A percentile compares a stretch with the other conserved stretches of the same genome.
Evolutionary conservation across 2,797 vertebrate genomes (phyloP).

Genomic region (Amblyopsis hoosieri): DNA sequence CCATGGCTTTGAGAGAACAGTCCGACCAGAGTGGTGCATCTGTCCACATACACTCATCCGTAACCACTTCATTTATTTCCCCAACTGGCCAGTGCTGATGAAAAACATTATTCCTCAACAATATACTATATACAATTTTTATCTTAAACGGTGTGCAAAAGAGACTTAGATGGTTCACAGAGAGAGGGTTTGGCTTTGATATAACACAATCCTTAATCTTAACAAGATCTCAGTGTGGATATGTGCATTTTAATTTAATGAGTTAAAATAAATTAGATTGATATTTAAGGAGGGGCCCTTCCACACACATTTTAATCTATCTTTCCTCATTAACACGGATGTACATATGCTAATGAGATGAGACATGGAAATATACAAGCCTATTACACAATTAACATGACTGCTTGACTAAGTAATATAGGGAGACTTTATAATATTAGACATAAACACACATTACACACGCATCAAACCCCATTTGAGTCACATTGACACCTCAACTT

Average conservation of each 20-base stretch:
- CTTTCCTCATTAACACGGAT: constrained; percentile 63
- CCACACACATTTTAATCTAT: constrained; percentile 56
- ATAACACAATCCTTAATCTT: constrained; percentile 22
- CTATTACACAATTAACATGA: constrained; percentile 74
- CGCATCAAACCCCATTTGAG: background rate
- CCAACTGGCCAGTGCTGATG: constrained; percentile 19
- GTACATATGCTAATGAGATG: constrained; percentile 73
- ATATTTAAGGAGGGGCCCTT: constrained; percentile 54
- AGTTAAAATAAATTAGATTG: constrained; percentile 62
- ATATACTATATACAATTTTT: background rate
- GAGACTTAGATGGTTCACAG: constrained; percentile 10
- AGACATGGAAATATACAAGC: constrained; percentile 71
- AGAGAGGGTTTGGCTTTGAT: constrained; percentile 5
- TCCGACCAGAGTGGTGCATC: constrained; percentile 23
- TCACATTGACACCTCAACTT: constrained; percentile 3
- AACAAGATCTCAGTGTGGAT: constrained; percentile 34
- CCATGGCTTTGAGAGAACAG: constrained; percentile 44
- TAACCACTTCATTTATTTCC: constrained; percentile 32
- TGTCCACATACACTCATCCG: constrained; percentile 33
- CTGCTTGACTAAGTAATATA: constrained; percentile 71
- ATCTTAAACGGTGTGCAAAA: no score
- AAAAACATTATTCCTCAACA: constrained; percentile 26
- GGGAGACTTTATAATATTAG: constrained; percentile 53
- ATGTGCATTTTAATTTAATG: constrained; percentile 43
- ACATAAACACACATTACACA: background rate